phyloP scores from a whole-genome alignment of 1,140 invertebrate species.

The Polypedilum vanderplanki region DNA sequence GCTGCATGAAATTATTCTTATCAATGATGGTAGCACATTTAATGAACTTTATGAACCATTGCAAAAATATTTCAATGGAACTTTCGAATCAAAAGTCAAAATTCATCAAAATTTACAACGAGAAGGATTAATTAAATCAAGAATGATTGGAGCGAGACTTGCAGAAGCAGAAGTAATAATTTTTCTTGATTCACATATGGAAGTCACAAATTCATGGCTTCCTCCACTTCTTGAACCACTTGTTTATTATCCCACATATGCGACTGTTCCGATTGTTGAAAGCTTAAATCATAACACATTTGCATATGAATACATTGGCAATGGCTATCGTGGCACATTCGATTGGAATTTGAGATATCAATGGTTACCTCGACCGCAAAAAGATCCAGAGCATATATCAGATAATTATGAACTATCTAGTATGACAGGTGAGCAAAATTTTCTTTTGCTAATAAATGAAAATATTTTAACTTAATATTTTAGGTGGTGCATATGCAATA shows the following conservation, averaged over 20 bases:
- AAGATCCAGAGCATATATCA: slow-evolving; percentile 61
- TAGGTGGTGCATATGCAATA: slow-evolving; percentile 77
- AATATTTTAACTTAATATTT: not conserved
- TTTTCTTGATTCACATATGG: slow-evolving; percentile 96
- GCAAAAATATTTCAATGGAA: slow-evolving; percentile 61
- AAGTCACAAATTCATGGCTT: slow-evolving; percentile 86
- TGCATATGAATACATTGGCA: slow-evolving; percentile 69
- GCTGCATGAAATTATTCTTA: slow-evolving; percentile 88
- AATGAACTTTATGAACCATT: slow-evolving; percentile 59
- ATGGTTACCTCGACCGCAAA: slow-evolving; percentile 53
- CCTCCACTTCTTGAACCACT: slow-evolving; percentile 71
- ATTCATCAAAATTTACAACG: slow-evolving; percentile 76
- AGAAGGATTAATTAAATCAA: slow-evolving; percentile 88
- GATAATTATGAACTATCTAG: slow-evolving; percentile 77
- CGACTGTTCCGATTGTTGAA: slow-evolving; percentile 80
- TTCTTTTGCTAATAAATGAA: not conserved
- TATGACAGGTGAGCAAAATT: slow-evolving; percentile 66
- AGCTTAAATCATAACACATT: slow-evolving; percentile 72
- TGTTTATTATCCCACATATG: slow-evolving; percentile 60
- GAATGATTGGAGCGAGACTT: slow-evolving; percentile 76
- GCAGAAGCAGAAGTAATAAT: slow-evolving; percentile 87
- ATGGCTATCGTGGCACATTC: slow-evolving; percentile 73
- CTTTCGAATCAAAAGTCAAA: slow-evolving; percentile 74
- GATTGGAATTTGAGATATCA: slow-evolving; percentile 85
- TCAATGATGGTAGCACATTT: slow-evolving; percentile 85